These are phyloP conservation scores for Marcusenius ussheri DNA, from an alignment of 2,113 vertebrate genomes.

Conservation along the genomic window DNA sequence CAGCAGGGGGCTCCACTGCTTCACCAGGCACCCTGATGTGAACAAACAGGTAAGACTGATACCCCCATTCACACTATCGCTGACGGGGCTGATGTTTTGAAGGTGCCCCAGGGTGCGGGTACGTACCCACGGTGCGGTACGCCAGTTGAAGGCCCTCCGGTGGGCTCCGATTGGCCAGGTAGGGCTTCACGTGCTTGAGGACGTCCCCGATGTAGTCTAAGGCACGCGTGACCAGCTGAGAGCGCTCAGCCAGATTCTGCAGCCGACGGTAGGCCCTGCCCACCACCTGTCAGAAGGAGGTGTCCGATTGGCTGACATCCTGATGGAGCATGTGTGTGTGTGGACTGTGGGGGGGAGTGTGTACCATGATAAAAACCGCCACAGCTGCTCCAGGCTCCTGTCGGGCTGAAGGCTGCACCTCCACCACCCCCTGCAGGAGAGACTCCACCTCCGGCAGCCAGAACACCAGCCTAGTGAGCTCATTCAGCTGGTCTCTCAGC, in stretches of 20 bases:
- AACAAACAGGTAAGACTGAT: not conserved
- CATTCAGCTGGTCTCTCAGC: conserved; percentile 72
- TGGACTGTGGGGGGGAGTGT: not conserved
- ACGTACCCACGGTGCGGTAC: conserved; percentile 78
- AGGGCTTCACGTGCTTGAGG: conserved; percentile 86
- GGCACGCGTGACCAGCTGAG: conserved; percentile 74
- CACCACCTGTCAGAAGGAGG: conserved; percentile 67
- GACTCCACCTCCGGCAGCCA: conserved; percentile 78
- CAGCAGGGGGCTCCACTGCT: conserved; percentile 88
- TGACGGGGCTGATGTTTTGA: not conserved
- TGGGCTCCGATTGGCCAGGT: conserved; percentile 73
- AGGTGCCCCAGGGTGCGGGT: not conserved
- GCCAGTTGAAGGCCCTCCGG: conserved; percentile 76
- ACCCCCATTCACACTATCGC: not conserved
- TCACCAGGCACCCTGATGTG: conserved; percentile 76
- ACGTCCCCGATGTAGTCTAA: conserved; percentile 86
- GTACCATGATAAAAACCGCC: conserved; percentile 81
- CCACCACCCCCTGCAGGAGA: conserved; percentile 63
- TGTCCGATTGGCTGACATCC: conserved; percentile 25
- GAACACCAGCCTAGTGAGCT: conserved; percentile 82
- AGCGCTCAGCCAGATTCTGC: conserved; percentile 76
- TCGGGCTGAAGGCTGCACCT: conserved; percentile 48
- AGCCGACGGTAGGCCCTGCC: conserved; percentile 70
- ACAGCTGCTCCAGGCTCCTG: conserved; percentile 70
- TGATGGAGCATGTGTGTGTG: not conserved